Base-by-base conservation (phyloP, 2,888 invertebrate species). In the Miltochrista miniata region DNA sequence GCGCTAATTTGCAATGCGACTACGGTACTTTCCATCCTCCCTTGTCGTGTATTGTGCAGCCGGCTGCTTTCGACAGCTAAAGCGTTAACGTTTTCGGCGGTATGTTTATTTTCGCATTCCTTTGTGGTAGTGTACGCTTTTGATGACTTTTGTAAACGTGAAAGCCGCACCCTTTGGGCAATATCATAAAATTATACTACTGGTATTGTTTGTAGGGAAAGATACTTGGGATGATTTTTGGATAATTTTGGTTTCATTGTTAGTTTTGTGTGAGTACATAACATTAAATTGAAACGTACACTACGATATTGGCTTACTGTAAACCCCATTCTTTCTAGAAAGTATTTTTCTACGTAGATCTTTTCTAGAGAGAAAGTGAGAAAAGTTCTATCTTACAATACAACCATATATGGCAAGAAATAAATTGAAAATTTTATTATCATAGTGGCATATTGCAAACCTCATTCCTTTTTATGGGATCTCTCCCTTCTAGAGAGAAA, bases 1-100 rank as follows among this genome's bases (percentile, higher is more conserved):
- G 82, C 81, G 74, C 82, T 86, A 82, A 86, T 84, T 82, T 82
- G 79, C 79, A 79, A 77, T 72, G 75, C 70, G 76, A 79, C 75
- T 77, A 76, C 72, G 73, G 68, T 68, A 78, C 78, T 82, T 81
- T 81, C 80, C 78, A 75, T 59, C 70, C 71, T 67, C 65, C 66
- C 68, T 64, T 60, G 68, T 64, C 69, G 68, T 65, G 64, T 70
- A 71, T 70, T 73, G 70, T 70, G 70, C 64, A 63, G 59, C 56
- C 61, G 68, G 63, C 70, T 79, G 78, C 61, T 76, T 74, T 79
- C 72, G 76, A 78, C 75, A 77, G 72, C 68, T 68, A 70, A 71
- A 74, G 72, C 71, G 69, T 65, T 64, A 63, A 68, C 69, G 72
- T 72, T 71, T 74, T 71, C 59, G 51, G 54, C 60, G 53, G 66